Percentiles rank a stretch among this genome's conserved stretches.
These are phyloP conservation scores for Hoplodrina blanda DNA, from an alignment of 2,888 invertebrate species.

Conservation along the genomic window DNA sequence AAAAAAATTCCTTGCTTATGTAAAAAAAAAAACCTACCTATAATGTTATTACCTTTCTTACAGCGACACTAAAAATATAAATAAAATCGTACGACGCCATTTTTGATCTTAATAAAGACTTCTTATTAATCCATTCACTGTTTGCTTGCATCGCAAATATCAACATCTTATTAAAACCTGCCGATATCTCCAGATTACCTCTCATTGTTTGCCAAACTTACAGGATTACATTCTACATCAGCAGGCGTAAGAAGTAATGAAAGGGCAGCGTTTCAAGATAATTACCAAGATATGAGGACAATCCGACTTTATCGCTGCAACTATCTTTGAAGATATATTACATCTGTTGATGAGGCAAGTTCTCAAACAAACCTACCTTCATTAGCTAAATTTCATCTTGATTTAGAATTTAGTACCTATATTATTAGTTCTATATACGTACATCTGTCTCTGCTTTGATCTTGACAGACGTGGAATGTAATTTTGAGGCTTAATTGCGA, in stretches of 20 bases:
- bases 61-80: background rate
- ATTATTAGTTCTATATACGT: constrained; percentile 3
- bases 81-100: background rate
- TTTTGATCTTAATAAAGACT: background rate
- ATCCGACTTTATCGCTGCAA: constrained; percentile 67
- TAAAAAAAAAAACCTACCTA: no score
- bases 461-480: background rate
- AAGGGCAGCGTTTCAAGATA: constrained; percentile 73
- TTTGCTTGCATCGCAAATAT: background rate
- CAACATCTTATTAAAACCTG: constrained; percentile 9
- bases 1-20: no score
- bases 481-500: background rate
- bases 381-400: constrained; percentile 76
- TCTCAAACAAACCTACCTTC: constrained; percentile 60
- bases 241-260: constrained; percentile 68
- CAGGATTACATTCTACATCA: constrained; percentile 50
- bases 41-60: background rate
- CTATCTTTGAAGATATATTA: constrained; percentile 69
- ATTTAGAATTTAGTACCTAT: constrained; percentile 59
- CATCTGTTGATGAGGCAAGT: constrained; percentile 58
- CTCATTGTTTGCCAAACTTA: constrained; percentile 35
- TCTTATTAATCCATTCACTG: background rate
- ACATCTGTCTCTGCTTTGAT: constrained; percentile 14
- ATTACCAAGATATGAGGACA: constrained; percentile 71
- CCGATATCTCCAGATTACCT: constrained; percentile 35